Base-by-base conservation (phyloP, 2,888 invertebrate species). In the Baronia brevicornis region DNA sequence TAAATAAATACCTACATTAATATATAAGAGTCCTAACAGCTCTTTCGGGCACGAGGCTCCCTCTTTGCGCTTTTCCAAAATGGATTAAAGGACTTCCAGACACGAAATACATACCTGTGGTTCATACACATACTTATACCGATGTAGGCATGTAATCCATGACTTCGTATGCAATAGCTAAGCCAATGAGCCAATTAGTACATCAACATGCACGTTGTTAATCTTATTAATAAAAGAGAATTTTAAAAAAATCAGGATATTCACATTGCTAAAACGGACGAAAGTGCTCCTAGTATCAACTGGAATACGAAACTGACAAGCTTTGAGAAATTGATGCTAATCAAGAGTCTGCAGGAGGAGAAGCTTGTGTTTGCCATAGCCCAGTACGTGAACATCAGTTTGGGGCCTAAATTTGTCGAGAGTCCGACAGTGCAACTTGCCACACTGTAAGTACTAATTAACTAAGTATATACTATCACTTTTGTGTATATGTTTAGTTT, bases 341-440 rank as follows among this genome's bases (percentile, higher is more conserved):
- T 96, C 2, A 92, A 91, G 67, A 85, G 89, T 12, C 84, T 95
- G 27, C 89, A 89, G 46, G 93, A 93, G 65, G 94, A 95, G 54
- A 91, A 92, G 66, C 80, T 96, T 9, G 89, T 94, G 12, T 91
- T 93, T 53, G 94, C 91, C 1, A 89, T 95, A 4, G 91, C 91
- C 0, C 89, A 92, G 43, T 96, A 91, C 66, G 93, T 96, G 1
- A 87, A 89, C 51, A 82, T 77, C 17, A 92, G 92, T 47, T 85
- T 96, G 8, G 96, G 96, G 0, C 70, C 87, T 29, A 84, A 88
- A 28, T 96, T 95, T 61, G 90, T 95, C 3, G 95, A 96, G 68
- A 92, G 92, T 40, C 93, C 94, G 0, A 87, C 91, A 13, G 89
- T 92, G 2, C 89, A 90, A 33, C 74, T 94, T 35, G 87, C 87